Percentiles rank a stretch among this genome's conserved stretches.
Evolutionary conservation across 2,797 vertebrate species (phyloP).

Genomic region (Parauchenoglanis ngamensis): DNA sequence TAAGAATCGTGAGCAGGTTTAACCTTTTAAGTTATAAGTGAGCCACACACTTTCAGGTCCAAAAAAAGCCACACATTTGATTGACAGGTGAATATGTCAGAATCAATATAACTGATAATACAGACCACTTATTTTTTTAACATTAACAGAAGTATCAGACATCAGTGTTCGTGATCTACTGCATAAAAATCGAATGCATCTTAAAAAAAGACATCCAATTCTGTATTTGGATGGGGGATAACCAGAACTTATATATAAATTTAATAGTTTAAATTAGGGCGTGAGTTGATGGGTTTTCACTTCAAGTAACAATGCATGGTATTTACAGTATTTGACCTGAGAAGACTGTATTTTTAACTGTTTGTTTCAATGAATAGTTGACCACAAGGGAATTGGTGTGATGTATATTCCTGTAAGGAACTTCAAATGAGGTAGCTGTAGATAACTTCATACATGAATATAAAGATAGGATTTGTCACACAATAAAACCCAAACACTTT

Average conservation of each 20-base stretch:
- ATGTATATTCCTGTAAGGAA: constrained; percentile 42
- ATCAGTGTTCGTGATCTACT: constrained; percentile 25
- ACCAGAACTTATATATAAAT: not conserved
- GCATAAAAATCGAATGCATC: not conserved
- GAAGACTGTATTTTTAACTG: not conserved
- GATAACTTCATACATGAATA: constrained; percentile 61
- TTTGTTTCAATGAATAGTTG: constrained; percentile 34
- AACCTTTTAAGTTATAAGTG: constrained; percentile 14
- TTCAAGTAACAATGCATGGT: constrained; percentile 38
- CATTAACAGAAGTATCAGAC: not conserved
- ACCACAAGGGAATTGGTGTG: constrained; percentile 37
- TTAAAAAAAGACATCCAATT: not conserved
- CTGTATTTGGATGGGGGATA: not conserved
- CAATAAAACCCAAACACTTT: not conserved
- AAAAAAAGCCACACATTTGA: constrained; percentile 14
- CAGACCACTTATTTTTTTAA: not conserved
- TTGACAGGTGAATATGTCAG: not conserved
- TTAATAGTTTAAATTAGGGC: constrained; percentile 8
- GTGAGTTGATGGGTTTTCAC: constrained; percentile 20
- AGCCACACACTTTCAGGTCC: not conserved
- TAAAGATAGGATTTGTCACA: constrained; percentile 51
- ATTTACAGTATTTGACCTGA: constrained; percentile 43
- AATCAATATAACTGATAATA: not conserved
- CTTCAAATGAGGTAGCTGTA: constrained; percentile 60
- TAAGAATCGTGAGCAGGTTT: constrained; percentile 26